These are phyloP conservation scores for Oryzias sinensis DNA, from an alignment of 2,797 vertebrate species.

Conservation along the genomic window DNA sequence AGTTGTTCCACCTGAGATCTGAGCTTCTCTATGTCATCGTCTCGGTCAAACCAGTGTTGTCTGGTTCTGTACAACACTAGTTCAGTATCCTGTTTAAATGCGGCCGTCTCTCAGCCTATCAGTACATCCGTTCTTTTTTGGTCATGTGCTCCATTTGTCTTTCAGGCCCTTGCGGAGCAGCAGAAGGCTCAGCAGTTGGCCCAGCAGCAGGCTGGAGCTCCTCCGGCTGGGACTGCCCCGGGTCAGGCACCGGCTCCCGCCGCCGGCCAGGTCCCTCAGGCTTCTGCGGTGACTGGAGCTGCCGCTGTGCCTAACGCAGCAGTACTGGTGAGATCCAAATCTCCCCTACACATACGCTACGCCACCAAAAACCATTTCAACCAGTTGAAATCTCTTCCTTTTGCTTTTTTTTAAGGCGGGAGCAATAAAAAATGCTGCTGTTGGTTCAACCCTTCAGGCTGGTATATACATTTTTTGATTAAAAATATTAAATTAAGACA, in stretches of 20 bases:
- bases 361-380: background rate
- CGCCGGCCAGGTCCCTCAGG: constrained; percentile 73
- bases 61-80: no score
- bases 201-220: constrained; percentile 76
- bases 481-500: background rate
- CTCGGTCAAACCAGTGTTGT: no score
- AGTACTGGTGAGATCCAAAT: constrained; percentile 81
- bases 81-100: no score
- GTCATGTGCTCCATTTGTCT: background rate
- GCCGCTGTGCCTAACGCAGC: constrained; percentile 84
- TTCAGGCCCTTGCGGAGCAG: constrained; percentile 89
- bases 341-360: background rate
- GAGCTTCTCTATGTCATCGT: no score
- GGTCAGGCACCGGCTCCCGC: constrained; percentile 73
- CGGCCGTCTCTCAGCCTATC: no score
- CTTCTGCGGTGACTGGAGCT: constrained; percentile 77
- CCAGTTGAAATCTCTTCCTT: constrained; percentile 3
- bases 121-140: no score
- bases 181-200: constrained; percentile 89
- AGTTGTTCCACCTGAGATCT: no score
- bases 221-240: constrained; percentile 72
- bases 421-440: constrained; percentile 86
- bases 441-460: constrained; percentile 86
- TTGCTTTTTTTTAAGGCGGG: constrained; percentile 77
- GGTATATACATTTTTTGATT: constrained; percentile 70